phyloP scores from a whole-genome alignment of 2,888 invertebrate genomes.

The Apamea sordens region DNA sequence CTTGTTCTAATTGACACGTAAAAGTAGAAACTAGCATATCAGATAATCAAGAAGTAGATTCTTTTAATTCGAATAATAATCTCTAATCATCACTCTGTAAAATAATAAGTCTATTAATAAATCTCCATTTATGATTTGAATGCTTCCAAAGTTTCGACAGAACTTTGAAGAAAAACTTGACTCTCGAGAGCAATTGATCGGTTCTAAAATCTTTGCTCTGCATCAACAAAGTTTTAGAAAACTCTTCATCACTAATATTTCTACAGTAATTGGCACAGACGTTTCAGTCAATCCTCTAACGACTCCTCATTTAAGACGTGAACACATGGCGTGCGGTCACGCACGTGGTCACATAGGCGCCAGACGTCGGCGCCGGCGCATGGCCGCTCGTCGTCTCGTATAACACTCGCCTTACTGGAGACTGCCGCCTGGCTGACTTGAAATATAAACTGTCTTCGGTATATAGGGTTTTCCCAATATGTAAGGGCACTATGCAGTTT shows the following conservation, averaged over 20 bases:
- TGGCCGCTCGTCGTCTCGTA: constrained; percentile 38
- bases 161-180: background rate
- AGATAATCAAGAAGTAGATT: background rate
- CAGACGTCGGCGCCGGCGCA: constrained; percentile 43
- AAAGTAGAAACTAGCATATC: background rate
- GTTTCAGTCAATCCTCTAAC: background rate
- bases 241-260: background rate
- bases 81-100: too few relatives aligned
- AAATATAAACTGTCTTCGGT: constrained; percentile 14
- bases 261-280: background rate
- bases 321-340: constrained; percentile 57
- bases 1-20: background rate
- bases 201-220: background rate
- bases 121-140: background rate
- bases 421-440: constrained; percentile 6
- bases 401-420: constrained; percentile 44
- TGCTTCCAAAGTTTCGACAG: background rate
- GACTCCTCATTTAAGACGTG: constrained; percentile 4
- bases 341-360: constrained; percentile 60
- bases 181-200: background rate
- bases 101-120: background rate
- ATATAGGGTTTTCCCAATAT: background rate
- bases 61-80: background rate
- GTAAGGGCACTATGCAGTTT: background rate
- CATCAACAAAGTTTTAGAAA: background rate